Evolutionary conservation across 2,888 invertebrate genomes (phyloP).

Genomic region (Oegoconia quadripuncta): DNA sequence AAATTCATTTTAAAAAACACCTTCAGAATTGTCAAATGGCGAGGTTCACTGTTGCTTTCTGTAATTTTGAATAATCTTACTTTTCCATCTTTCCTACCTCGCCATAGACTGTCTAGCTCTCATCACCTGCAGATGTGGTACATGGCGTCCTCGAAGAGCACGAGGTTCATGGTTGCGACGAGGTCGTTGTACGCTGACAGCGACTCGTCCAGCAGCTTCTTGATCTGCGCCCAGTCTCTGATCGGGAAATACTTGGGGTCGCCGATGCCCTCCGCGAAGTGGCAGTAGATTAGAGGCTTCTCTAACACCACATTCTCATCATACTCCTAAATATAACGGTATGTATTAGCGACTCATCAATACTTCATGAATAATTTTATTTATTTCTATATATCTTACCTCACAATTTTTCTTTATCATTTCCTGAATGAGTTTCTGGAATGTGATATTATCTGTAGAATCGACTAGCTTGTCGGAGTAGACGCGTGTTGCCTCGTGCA

Average conservation of each 20-base stretch:
- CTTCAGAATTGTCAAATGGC: no score
- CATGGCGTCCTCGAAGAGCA: slow-evolving; percentile 97
- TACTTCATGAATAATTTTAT: neutral
- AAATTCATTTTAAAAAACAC: no score
- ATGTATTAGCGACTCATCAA: neutral
- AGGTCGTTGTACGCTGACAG: slow-evolving; percentile 92
- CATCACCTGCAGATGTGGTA: slow-evolving; percentile 88
- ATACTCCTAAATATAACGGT: slow-evolving; percentile 71
- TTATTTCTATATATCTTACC: slow-evolving; percentile 40
- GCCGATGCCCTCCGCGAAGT: slow-evolving; percentile 94
- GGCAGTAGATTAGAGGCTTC: slow-evolving; percentile 92
- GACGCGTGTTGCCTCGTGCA: slow-evolving; percentile 94
- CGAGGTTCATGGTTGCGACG: slow-evolving; percentile 94
- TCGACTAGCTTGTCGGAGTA: slow-evolving; percentile 96
- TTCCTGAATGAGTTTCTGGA: slow-evolving; percentile 85
- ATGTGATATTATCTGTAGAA: slow-evolving; percentile 84
- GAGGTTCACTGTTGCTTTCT: no score
- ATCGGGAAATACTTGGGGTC: slow-evolving; percentile 95
- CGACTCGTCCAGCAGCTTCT: slow-evolving; percentile 87
- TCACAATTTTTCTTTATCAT: slow-evolving; percentile 88
- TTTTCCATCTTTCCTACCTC: no score
- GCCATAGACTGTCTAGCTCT: neutral
- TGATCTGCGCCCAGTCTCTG: slow-evolving; percentile 83
- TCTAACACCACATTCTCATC: slow-evolving; percentile 85
- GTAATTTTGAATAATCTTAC: no score